Percentiles rank a stretch among this genome's conserved stretches.
Evolutionary conservation across 2,113 vertebrate species (phyloP).

Genomic region (Andinoacara biseriatus): DNA sequence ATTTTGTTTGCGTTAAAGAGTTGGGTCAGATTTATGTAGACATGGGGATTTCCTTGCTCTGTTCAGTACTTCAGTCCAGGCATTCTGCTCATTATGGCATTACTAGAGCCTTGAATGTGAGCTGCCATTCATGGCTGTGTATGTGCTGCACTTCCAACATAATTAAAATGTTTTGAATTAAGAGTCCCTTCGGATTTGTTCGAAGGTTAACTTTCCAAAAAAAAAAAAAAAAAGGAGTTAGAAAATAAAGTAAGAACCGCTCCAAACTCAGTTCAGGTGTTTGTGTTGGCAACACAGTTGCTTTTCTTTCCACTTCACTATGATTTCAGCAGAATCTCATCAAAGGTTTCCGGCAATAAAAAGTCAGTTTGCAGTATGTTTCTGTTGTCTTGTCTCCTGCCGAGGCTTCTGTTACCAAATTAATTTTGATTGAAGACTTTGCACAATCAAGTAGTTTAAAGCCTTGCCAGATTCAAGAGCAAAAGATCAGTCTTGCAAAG

Average conservation of each 20-base stretch:
- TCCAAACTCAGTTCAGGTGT: constrained; percentile 13
- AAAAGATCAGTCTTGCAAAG: constrained; percentile 6
- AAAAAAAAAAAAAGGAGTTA: neutral
- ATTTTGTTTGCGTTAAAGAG: neutral
- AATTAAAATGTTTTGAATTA: neutral
- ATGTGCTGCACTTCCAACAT: constrained; percentile 41
- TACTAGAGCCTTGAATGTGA: constrained; percentile 7
- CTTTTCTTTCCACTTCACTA: constrained; percentile 4
- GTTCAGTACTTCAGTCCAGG: constrained; percentile 53
- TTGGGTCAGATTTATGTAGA: constrained; percentile 11
- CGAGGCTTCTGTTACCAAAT: neutral
- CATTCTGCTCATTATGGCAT: constrained; percentile 40
- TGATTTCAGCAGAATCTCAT: neutral
- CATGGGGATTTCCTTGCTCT: constrained; percentile 25
- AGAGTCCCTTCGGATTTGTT: neutral
- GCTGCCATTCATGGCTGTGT: constrained; percentile 20
- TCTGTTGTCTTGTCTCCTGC: neutral
- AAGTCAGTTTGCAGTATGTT: neutral
- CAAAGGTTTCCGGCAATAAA: neutral
- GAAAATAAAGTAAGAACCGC: neutral
- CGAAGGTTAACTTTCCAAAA: neutral
- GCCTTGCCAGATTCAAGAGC: neutral
- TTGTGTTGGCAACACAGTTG: neutral
- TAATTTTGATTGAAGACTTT: neutral
- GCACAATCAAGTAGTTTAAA: neutral